These are phyloP conservation scores for Leucophenga montana DNA, from an alignment of 2,888 invertebrate genomes.

Conservation along the genomic window DNA sequence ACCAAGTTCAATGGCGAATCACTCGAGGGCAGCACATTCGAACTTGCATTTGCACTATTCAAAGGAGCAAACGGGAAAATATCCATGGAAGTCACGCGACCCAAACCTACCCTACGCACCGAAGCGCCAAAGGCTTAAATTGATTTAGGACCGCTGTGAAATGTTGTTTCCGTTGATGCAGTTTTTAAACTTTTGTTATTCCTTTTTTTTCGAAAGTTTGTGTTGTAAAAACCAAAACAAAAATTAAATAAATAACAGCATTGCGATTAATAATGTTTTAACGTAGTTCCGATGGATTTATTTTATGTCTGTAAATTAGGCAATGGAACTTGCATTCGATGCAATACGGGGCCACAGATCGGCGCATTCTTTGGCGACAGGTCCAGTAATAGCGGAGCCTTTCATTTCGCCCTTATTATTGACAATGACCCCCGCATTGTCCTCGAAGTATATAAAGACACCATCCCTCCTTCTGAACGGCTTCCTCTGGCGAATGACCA, in stretches of 20 bases:
- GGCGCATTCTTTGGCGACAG: slow-evolving; percentile 99
- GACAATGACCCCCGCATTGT: slow-evolving; percentile 99
- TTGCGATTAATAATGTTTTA: slow-evolving; percentile 14
- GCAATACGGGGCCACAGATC: slow-evolving; percentile 99
- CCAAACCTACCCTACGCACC: slow-evolving; percentile 77
- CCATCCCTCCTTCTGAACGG: slow-evolving; percentile 99
- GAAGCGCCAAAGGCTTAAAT: slow-evolving; percentile 60
- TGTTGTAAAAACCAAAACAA: slow-evolving; percentile 15
- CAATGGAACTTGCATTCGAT: slow-evolving; percentile 98
- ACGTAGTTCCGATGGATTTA: slow-evolving; percentile 42
- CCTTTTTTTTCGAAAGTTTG: slow-evolving; percentile 2
- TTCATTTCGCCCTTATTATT: slow-evolving; percentile 99
- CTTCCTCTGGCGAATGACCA: slow-evolving; percentile 98
- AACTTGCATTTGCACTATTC: slow-evolving; percentile 90
- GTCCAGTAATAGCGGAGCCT: slow-evolving; percentile 99
- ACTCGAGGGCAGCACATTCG: slow-evolving; percentile 82
- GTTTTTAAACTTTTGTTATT: neutral
- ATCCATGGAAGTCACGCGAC: slow-evolving; percentile 87
- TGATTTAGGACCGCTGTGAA: no score
- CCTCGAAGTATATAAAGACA: slow-evolving; percentile 99
- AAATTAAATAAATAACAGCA: neutral
- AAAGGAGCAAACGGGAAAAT: slow-evolving; percentile 90
- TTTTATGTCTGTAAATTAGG: slow-evolving; percentile 75
- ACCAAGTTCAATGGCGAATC: slow-evolving; percentile 91
- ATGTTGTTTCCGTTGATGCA: no score